phyloP scores from a whole-genome alignment of 1,140 invertebrate species.

The Philotrypesis tridentata region DNA sequence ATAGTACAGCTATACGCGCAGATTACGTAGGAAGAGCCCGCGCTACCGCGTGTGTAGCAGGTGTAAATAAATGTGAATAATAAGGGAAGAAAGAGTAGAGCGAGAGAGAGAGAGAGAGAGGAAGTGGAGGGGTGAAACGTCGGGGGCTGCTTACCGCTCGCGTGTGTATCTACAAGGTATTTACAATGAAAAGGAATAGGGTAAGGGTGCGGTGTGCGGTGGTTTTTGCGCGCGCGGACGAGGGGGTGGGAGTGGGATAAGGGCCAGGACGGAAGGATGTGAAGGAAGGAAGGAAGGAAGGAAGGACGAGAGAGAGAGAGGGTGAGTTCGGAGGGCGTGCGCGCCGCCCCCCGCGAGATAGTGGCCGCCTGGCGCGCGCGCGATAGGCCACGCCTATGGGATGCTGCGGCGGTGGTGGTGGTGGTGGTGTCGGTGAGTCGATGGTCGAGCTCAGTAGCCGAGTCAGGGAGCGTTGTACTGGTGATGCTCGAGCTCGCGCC shows the following conservation, averaged over 20 bases:
- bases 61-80: not conserved
- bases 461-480: conserved; percentile 71
- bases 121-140: too few relatives aligned
- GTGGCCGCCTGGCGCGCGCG: too few relatives aligned
- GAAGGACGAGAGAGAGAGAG: not conserved
- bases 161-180: conserved; percentile 45
- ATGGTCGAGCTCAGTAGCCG: conserved; percentile 25
- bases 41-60: not conserved
- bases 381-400: conserved; percentile 61
- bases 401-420: not conserved
- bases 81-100: conserved; percentile 10
- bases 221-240: not conserved
- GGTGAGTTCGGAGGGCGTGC: not conserved
- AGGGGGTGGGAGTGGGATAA: not conserved
- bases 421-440: conserved; percentile 6
- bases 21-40: too few relatives aligned
- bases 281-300: not conserved
- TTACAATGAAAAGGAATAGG: conserved; percentile 29
- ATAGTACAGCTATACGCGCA: too few relatives aligned
- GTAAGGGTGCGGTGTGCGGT: not conserved
- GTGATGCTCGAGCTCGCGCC: conserved; percentile 74
- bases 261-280: not conserved
- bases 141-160: too few relatives aligned
- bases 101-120: not conserved
- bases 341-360: not conserved